Evolutionary conservation across 2,797 vertebrate genomes (phyloP).

Genomic region (Sebastes baramenuke): DNA sequence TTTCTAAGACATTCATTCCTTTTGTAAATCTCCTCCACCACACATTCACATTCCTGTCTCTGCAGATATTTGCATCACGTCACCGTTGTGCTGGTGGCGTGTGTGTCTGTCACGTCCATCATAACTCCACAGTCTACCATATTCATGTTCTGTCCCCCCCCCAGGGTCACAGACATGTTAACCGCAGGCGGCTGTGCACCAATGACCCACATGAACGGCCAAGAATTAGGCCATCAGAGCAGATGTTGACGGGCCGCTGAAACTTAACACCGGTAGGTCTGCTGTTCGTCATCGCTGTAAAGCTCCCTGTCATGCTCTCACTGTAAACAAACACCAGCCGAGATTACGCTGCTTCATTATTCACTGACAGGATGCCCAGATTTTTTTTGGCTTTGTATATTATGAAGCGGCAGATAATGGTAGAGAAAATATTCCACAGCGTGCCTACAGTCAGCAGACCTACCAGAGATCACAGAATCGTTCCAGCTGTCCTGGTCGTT

Average conservation of each 20-base stretch:
- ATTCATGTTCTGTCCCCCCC: not conserved
- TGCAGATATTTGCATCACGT: not conserved
- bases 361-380: conserved; percentile 13
- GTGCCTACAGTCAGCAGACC: conserved; percentile 34
- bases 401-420: not conserved
- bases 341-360: conserved; percentile 50
- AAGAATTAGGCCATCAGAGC: conserved; percentile 70
- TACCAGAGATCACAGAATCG: conserved; percentile 94
- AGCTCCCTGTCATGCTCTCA: conserved; percentile 27
- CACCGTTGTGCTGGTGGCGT: not conserved
- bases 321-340: conserved; percentile 47
- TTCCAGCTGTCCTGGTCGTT: conserved; percentile 92
- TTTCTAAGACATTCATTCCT: not conserved
- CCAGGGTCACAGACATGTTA: conserved; percentile 10
- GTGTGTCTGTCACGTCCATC: not conserved
- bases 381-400: conserved; percentile 7
- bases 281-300: conserved; percentile 17
- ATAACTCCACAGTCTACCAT: not conserved
- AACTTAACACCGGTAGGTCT: conserved; percentile 52
- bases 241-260: conserved; percentile 64
- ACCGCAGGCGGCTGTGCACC: conserved; percentile 1
- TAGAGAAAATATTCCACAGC: not conserved
- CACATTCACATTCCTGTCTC: not conserved
- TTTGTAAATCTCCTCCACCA: not conserved
- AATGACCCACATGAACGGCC: conserved; percentile 58